Percentiles rank a stretch among this genome's conserved stretches.
Evolutionary conservation across 2,888 invertebrate genomes (phyloP).

Genomic region (Pseudococcus viburni): DNA sequence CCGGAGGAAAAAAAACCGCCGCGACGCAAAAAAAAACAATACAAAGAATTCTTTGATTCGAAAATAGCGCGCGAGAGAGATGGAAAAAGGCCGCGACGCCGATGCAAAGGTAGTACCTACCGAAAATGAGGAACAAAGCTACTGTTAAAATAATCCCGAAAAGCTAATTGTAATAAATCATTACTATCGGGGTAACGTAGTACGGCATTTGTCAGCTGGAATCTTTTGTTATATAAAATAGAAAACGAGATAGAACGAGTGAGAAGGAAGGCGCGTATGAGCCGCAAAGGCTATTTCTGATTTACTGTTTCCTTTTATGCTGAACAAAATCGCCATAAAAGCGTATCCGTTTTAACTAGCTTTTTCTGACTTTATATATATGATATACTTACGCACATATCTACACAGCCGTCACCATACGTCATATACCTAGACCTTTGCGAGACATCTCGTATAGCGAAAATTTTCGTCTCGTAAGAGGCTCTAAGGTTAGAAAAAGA

Average conservation of each 20-base stretch:
- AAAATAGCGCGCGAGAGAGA: neutral
- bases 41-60: conserved; percentile 38
- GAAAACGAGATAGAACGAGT: conserved; percentile 22
- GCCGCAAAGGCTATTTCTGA: conserved; percentile 59
- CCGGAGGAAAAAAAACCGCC: neutral
- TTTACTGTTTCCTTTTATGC: conserved; percentile 61
- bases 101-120: neutral
- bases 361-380: conserved; percentile 41
- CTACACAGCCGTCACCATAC: neutral
- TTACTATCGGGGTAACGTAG: conserved; percentile 58
- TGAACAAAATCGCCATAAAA: conserved; percentile 58
- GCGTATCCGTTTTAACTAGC: conserved; percentile 50
- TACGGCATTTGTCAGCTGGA: conserved; percentile 64
- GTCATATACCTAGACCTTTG: neutral
- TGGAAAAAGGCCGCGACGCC: neutral
- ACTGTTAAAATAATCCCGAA: conserved; percentile 61
- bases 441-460: neutral
- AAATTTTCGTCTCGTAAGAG: neutral
- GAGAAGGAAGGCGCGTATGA: conserved; percentile 24
- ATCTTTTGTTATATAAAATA: conserved; percentile 58
- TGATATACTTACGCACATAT: conserved; percentile 30
- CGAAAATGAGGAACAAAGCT: conserved; percentile 57
- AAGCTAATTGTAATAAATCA: conserved; percentile 66
- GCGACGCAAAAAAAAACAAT: neutral
- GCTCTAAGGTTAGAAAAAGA: neutral